Conservation (phyloP, 2,888 invertebrate genomes). For the Diplolepis rosae region DNA sequence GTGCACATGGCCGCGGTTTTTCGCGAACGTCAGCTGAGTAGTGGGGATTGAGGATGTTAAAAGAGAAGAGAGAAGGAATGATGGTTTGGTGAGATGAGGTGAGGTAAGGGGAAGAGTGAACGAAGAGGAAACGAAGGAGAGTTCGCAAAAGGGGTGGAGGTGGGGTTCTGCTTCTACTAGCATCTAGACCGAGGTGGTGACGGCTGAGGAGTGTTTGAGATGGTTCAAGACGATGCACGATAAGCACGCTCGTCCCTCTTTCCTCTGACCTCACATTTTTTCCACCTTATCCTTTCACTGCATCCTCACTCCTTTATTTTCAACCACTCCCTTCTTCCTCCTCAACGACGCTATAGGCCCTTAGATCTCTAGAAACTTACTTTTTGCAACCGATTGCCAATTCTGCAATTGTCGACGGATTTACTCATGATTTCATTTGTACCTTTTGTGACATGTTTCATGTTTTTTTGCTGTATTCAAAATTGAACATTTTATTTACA, state of each 20-base stretch:
- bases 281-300: constrained; percentile 49
- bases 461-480: too few species aligned
- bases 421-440: constrained; percentile 16
- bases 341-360: background rate
- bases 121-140: constrained; percentile 43
- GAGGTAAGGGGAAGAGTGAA: constrained; percentile 43
- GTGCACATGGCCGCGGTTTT: constrained; percentile 54
- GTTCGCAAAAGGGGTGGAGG: constrained; percentile 3
- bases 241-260: constrained; percentile 72
- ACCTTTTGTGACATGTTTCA: too few species aligned
- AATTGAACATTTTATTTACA: too few species aligned
- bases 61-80: constrained; percentile 40
- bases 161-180: background rate
- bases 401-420: constrained; percentile 53
- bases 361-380: constrained; percentile 22
- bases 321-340: constrained; percentile 37
- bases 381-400: constrained; percentile 59
- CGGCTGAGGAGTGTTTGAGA: constrained; percentile 52
- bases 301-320: constrained; percentile 19
- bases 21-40: constrained; percentile 67
- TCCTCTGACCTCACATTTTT: constrained; percentile 58
- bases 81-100: constrained; percentile 38
- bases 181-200: constrained; percentile 48
- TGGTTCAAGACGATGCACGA: constrained; percentile 71
- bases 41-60: constrained; percentile 35